A percentile compares a stretch with the other conserved stretches of the same genome.
These are phyloP conservation scores for Gobio occitaniae DNA, from an alignment of 2,797 vertebrate species.

Conservation along the genomic window DNA sequence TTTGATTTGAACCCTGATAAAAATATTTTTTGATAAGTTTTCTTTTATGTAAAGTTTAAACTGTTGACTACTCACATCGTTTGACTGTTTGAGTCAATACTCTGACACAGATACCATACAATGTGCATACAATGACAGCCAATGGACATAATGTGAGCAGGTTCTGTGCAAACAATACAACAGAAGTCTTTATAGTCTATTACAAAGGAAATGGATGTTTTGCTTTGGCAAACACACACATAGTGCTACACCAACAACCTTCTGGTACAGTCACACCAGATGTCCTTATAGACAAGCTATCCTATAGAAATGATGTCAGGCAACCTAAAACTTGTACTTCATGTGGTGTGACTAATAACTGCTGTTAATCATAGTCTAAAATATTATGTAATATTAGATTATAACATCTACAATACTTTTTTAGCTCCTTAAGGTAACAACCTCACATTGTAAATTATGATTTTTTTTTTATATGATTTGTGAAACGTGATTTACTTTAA, in stretches of 20 bases:
- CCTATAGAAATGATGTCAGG: not conserved
- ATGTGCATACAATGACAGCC: not conserved
- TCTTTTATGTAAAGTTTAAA: not conserved
- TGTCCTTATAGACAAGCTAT: not conserved
- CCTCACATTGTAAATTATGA: not conserved
- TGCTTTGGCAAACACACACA: slow-evolving; percentile 14
- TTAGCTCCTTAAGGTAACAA: not conserved
- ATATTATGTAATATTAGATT: not conserved
- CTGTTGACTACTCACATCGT: not conserved
- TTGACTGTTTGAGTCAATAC: not conserved
- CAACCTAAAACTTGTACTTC: not conserved
- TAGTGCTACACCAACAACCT: not conserved
- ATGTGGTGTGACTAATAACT: not conserved
- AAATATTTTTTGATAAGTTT: not conserved
- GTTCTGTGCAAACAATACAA: slow-evolving; percentile 2
- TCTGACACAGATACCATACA: not conserved
- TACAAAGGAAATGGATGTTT: slow-evolving; percentile 17
- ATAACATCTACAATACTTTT: not conserved
- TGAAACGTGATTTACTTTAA: not conserved
- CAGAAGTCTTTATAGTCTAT: not conserved
- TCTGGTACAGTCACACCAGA: not conserved
- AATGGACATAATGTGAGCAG: not conserved
- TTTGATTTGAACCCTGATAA: too few relatives aligned
- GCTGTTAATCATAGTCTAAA: not conserved
- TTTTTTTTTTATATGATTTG: not conserved